These are phyloP conservation scores for Dione vanillae DNA, from an alignment of 2,888 invertebrate species.

Conservation along the genomic window DNA sequence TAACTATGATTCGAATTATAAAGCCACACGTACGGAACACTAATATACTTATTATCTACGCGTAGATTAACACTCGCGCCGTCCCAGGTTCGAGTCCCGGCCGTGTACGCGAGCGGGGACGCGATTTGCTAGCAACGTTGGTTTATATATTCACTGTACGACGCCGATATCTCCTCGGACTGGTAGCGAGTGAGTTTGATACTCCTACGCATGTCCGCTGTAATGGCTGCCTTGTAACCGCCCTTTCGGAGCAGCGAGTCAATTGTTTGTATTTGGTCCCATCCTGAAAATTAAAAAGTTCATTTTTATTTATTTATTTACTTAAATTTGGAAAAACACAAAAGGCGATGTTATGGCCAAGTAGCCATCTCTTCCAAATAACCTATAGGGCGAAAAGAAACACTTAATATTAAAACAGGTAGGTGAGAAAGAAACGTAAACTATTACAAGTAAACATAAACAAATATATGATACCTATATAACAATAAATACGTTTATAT, in stretches of 20 bases:
- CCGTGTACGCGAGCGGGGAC: slow-evolving; percentile 57
- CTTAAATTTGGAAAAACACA: too few relatives aligned
- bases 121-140: slow-evolving; percentile 90
- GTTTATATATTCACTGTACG: slow-evolving; percentile 92
- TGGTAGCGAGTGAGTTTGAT: slow-evolving; percentile 98
- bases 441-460: too few relatives aligned
- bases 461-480: too few relatives aligned
- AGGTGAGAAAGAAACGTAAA: too few relatives aligned
- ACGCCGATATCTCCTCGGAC: slow-evolving; percentile 96
- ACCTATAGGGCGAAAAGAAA: too few relatives aligned
- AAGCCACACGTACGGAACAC: slow-evolving; percentile 57
- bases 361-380: too few relatives aligned
- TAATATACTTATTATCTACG: slow-evolving; percentile 73
- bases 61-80: slow-evolving; percentile 62
- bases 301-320: neutral
- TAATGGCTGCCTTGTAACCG: slow-evolving; percentile 96
- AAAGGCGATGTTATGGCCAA: too few relatives aligned
- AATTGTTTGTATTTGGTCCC: slow-evolving; percentile 99
- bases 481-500: too few relatives aligned
- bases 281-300: slow-evolving; percentile 87
- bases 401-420: too few relatives aligned
- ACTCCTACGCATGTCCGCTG: slow-evolving; percentile 93
- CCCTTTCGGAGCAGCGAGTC: slow-evolving; percentile 98
- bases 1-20: slow-evolving; percentile 59
- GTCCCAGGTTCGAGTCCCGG: slow-evolving; percentile 47